phyloP scores from a whole-genome alignment of 2,113 vertebrate species.

The rabbit (Oryctolagus cuniculus) region mOryCun1.1 NC_091443.1:88065501-88066000 shows the following conservation, averaged over 20 bases:
- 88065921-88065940: not conserved
- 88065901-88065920: not conserved
- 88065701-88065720: slow-evolving; percentile 42
- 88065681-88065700: slow-evolving; percentile 30
- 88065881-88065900: slow-evolving; percentile 7
- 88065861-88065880: not conserved
- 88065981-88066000: not conserved
- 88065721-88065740: slow-evolving; percentile 13
- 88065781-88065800: slow-evolving; percentile 4
- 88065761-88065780: slow-evolving; percentile 34
- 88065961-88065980: not conserved
- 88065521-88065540: not conserved
- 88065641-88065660: not conserved
- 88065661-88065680: slow-evolving; percentile 46
- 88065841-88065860: not conserved
- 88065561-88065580: not conserved
- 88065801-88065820: not conserved
- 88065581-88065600: not conserved
- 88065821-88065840: not conserved
- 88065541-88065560: not conserved
- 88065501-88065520: not conserved
- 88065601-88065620: not conserved
- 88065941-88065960: not conserved
- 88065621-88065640: slow-evolving; percentile 50
- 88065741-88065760: slow-evolving; percentile 38